These are phyloP conservation scores for Tachuris rubrigastra DNA, from an alignment of 2,113 vertebrate species.

Conservation along the genomic window DNA sequence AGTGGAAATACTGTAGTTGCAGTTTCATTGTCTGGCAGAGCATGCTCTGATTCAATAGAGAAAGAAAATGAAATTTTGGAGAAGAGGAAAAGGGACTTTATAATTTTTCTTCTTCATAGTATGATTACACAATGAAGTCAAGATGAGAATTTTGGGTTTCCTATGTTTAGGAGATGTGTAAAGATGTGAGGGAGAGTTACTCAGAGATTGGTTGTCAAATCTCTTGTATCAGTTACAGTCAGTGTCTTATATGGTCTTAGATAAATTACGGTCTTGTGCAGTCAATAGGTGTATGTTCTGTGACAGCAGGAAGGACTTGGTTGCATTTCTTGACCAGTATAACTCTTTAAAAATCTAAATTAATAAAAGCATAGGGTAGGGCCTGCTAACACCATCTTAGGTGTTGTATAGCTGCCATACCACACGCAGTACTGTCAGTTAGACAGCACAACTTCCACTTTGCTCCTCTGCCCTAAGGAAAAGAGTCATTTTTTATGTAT, in stretches of 20 bases:
- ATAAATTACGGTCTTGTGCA: neutral
- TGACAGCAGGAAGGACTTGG: neutral
- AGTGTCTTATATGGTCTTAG: neutral
- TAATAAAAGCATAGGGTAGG: neutral
- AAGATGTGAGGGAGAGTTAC: neutral
- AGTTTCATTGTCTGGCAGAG: neutral
- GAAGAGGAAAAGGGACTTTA: neutral
- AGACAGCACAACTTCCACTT: neutral
- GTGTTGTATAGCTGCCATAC: neutral
- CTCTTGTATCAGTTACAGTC: neutral
- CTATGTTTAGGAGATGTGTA: neutral
- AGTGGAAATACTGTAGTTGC: neutral
- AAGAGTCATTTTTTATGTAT: neutral
- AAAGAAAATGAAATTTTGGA: neutral
- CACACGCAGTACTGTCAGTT: neutral
- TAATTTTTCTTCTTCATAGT: neutral
- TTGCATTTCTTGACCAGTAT: neutral
- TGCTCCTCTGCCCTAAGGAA: neutral
- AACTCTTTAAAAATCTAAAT: neutral
- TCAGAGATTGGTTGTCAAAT: neutral
- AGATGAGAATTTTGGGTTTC: neutral
- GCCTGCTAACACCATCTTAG: neutral
- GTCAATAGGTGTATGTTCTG: neutral
- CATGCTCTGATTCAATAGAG: neutral
- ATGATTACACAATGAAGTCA: neutral